Evolutionary conservation across 2,888 invertebrate species (phyloP), one percentile per base, ranked within the genome.

Genomic region (Ochropleura plecta): DNA sequence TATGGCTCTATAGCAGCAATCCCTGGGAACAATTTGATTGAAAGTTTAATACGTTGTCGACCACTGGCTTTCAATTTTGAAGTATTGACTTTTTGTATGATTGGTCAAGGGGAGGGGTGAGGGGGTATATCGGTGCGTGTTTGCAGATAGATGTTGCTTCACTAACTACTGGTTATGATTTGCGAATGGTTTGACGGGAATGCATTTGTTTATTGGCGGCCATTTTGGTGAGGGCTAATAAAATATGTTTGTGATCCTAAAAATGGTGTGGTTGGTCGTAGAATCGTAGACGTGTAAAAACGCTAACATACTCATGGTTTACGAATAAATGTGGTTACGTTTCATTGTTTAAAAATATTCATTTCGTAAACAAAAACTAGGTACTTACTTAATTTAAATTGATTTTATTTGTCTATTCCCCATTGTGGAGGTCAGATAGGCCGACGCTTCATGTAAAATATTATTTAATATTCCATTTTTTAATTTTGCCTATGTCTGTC

Each of bases 1-100:
- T 48, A 40, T 63, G 42, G 48, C 51, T 51, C n/a, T 59, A 46
- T 12, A 16, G 20, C 65, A 12, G 62, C 79, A 70, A 86, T 83
- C 49, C 79, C 66, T 46, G 78, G 63, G 67, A 87, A 85, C 76
- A 79, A 83, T 77, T 84, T 82, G 78, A 83, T 86, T 87, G 81
- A 85, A 85, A 86, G 44, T 82, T 84, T 83, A 79, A 85, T 82
- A 81, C 77, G 72, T 70, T 82, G 78, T 75, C 67, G 72, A 74
- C 76, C 65, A 60, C 73, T 76, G 78, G 73, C 60, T 83, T 86
- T 67, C 84, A 86, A 74, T 86, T 86, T 86, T 71, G 71, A 76
- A 78, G 76, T 85, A 79, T 82, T 82, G 80, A 76, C 74, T 84
- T 86, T 83, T 83, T 83, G 46, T 76, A 44, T 85, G 60, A 49